Evolutionary conservation across 2,888 invertebrate species (phyloP).

Genomic region (Spodoptera littoralis): DNA sequence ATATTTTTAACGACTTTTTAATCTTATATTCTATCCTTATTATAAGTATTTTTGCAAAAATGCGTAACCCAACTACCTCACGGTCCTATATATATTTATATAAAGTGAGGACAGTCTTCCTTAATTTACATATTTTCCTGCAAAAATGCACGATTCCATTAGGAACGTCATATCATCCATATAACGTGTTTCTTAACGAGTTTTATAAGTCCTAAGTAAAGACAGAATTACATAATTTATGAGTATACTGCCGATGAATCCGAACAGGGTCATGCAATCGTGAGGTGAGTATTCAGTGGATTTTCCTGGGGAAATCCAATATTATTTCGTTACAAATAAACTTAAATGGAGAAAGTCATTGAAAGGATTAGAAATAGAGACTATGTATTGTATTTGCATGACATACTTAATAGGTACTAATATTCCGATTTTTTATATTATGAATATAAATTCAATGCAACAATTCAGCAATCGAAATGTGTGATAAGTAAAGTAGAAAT

Average conservation of each 20-base stretch:
- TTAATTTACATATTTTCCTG: too few relatives aligned
- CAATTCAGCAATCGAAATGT: neutral
- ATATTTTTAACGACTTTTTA: too few relatives aligned
- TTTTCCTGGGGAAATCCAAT: slow-evolving; percentile 27
- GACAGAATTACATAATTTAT: slow-evolving; percentile 15
- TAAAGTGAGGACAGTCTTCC: too few relatives aligned
- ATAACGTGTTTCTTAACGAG: too few relatives aligned
- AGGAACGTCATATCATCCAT: too few relatives aligned
- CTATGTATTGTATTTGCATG: neutral
- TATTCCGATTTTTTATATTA: neutral
- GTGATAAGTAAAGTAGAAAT: too few relatives aligned
- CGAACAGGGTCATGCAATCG: slow-evolving; percentile 6
- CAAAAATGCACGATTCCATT: too few relatives aligned
- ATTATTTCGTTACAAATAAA: slow-evolving; percentile 5
- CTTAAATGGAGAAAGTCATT: slow-evolving; percentile 6
- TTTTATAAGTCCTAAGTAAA: neutral
- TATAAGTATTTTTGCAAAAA: too few relatives aligned
- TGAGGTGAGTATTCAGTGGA: slow-evolving; percentile 8
- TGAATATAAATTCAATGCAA: neutral
- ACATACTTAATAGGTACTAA: too few relatives aligned
- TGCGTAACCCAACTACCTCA: too few relatives aligned
- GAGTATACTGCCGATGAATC: slow-evolving; percentile 5
- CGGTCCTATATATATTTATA: too few relatives aligned
- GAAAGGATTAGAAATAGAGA: neutral
- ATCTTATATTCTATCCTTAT: too few relatives aligned